Evolutionary conservation across 2,113 vertebrate genomes (phyloP), one percentile per base, ranked within the genome.

Genomic region (Hyaena hyaena): DNA sequence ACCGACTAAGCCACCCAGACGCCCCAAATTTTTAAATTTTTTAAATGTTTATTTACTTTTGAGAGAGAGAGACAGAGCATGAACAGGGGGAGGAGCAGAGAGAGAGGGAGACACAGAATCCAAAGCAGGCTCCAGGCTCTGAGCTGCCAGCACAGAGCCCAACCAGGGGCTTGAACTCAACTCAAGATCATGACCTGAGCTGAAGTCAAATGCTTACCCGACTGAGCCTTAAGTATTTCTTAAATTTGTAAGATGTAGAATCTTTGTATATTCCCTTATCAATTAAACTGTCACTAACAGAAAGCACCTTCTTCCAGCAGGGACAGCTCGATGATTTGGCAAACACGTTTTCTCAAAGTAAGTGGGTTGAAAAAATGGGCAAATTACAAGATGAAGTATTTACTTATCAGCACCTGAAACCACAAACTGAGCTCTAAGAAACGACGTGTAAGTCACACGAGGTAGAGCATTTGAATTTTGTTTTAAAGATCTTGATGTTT

Each of bases 321-420:
- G 7, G 23, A 31, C n/a, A 23, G 48, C 68, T 68, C 55, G 84
- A 69, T 66, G 31, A 58, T 28, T 16, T 85, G 80, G 61, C 31
- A 61, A 74, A n/a, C 23, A 65, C 43, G 15, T 43, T 87, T 80
- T 79, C 71, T 53, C 28, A 61, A 84, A 50, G 39, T 23, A 33
- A 53, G 10, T 50, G 43, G n/a, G 33, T 33, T 65, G 55, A 33
- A 76, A 92, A 61, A 7, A 4, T 65, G 81, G 66, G 31, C 65
- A 81, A 45, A 92, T 65, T 3, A 21, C 45, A 66, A 92, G 55
- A 23, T 19, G n/a, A 87, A 96, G 83, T 9, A 3, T 35, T 65
- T 85, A 58, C 43, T 45, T 53, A n/a, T 94, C 53, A 71, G 86
- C 90, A 93, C 50, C 17, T 43, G 71, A 93, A 96, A 90, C 91